Evolutionary conservation across 2,888 invertebrate genomes (phyloP), one percentile per base, ranked within the genome.

Genomic region (Byasa hedistus): DNA sequence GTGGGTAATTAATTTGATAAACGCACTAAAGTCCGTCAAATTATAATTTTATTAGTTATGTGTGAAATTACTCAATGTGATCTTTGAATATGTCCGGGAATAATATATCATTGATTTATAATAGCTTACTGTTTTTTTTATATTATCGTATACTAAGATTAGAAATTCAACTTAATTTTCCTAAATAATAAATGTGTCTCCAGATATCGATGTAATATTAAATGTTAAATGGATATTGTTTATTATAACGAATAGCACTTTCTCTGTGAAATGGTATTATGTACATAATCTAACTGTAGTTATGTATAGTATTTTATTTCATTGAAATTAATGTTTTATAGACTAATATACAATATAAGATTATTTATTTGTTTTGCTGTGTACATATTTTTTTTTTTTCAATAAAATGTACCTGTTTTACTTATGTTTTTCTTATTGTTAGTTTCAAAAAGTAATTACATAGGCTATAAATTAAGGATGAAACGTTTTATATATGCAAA

Each of bases 351-450:
- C 90, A 89, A 89, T 73, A 87, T 91, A 91, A 91, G 91, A 91
- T 91, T 91, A 91, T 91, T 91, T 91, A 91, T 91, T 91, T 91
- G 91, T 91, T 91, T 91, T 91, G 90, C 90, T 91, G 90, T 91
- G 91, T 91, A 91, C 90, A 91, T 91, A 91, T 89, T 90, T 91
- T 48, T 27, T 36, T 36, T 39, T 90, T 91, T 90, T 90, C 90
- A 91, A 91, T 91, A 90, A 91, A 91, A 87, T 90, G 91, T 91
- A 91, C 91, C 91, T 91, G 91, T 91, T 91, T 91, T 90, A 91
- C 84, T 85, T 87, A 79, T 74, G 73, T 73, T 72, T 39, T 73
- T 71, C 74, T 73, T 76, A 71, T 57, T 54, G 7, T 19, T 1
- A 56, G 68, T 36, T 44, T 44, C 19, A 17, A 44, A 48, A 48